phyloP scores from a whole-genome alignment of 53 echinoderm and acorn worm species.

The Henricia sp. region DNA sequence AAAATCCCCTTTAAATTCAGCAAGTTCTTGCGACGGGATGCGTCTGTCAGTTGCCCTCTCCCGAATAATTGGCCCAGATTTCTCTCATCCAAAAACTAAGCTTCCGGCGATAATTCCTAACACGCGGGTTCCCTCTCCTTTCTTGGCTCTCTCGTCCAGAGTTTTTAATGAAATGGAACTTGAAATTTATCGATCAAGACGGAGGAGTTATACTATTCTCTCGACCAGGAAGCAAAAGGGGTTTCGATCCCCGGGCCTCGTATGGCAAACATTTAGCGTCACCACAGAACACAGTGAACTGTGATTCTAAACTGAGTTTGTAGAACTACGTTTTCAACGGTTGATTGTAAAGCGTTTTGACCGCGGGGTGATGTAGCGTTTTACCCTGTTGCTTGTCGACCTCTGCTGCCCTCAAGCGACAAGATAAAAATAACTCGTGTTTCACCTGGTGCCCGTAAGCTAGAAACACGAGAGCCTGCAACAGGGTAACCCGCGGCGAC shows the following conservation, averaged over 20 bases:
- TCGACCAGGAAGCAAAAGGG: neutral
- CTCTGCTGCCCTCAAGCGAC: neutral
- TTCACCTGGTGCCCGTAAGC: slow-evolving; percentile 15
- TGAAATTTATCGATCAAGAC: neutral
- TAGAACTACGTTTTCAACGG: neutral
- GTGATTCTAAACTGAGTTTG: neutral
- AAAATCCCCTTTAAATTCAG: too few species aligned
- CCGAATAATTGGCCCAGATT: too few species aligned
- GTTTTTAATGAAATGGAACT: neutral
- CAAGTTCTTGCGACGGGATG: too few species aligned
- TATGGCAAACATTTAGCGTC: too few species aligned
- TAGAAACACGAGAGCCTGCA: neutral
- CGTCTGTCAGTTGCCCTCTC: too few species aligned
- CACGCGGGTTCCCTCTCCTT: too few species aligned
- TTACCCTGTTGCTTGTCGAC: neutral
- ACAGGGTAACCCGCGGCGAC: neutral
- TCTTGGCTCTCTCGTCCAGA: too few species aligned
- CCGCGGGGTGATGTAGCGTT: neutral
- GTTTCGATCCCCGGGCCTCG: neutral
- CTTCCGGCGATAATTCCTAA: too few species aligned
- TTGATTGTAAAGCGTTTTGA: neutral
- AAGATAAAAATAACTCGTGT: slow-evolving; percentile 8
- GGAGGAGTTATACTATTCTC: neutral
- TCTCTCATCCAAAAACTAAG: too few species aligned
- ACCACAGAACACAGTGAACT: neutral